Evolutionary conservation across 2,113 vertebrate species (phyloP), one percentile per base, ranked within the genome.

Genomic region (Terrapene triunguis): DNA sequence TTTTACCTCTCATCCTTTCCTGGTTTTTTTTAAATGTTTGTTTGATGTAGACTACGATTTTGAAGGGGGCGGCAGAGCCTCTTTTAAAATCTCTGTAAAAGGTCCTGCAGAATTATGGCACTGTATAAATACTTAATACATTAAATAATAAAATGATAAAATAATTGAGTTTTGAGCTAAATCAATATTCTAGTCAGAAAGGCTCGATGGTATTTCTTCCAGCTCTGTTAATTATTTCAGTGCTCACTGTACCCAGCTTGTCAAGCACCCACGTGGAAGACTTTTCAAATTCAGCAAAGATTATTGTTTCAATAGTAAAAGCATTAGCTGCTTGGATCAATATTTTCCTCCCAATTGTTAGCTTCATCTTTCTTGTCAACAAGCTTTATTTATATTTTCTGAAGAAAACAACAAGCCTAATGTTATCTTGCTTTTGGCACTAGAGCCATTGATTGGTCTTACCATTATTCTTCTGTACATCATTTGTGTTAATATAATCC

Each of bases 401-500:
- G 3, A 25, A 87, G 25, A 85, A 80, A 11, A 0, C 1, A 84
- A 44, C 65, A n/a, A 19, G 65, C 80, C 14, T 47, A 82, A 74
- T 19, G n/a, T 14, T 1, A 89, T 25, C 22, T 85, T 85, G n/a
- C 65, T 72, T 72, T 72, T 38, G 65, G 14, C n/a, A 8, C 82
- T 59, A 80, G 1, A 74, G 21, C 22, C 5, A 78, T 54, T 62
- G 48, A 62, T 10, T 72, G 12, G 54, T 16, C 38, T 38, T 2
- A 87, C 48, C 0, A 0, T 5, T 48, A 42, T 42, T 38, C 2
- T 3, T n/a, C 27, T 72, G 38, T 53, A 22, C 25, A 1, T 10
- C 76, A 79, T n/a, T 78, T 89, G 69, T 5, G 9, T 80, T 85
- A 89, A 44, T 72, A 48, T 27, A 93, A 72, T n/a, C 7, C 21